Conservation (phyloP, 92 coral and sea anemone genomes). For the Epizoanthus ramosus region DNA sequence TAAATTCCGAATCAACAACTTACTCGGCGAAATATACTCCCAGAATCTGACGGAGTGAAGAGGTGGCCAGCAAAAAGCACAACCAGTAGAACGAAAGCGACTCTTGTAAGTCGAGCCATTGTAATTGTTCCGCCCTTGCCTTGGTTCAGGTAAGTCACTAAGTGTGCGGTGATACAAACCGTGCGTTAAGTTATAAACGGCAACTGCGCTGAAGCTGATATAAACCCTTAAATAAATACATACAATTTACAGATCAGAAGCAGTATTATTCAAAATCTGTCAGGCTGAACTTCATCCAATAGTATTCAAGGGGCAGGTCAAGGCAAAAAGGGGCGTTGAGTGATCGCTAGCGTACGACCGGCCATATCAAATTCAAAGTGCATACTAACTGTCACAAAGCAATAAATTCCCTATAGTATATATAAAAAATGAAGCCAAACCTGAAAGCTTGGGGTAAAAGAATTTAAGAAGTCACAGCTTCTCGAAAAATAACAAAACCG, state of each 20-base stretch:
- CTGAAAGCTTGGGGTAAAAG: no score
- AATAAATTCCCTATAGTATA: no score
- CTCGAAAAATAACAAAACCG: no score
- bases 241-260: no score
- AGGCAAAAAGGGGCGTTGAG: slow-evolving; percentile 4
- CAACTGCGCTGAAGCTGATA: no score
- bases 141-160: not conserved
- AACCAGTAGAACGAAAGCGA: slow-evolving; percentile 23
- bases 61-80: slow-evolving; percentile 49
- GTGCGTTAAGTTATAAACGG: no score
- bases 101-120: slow-evolving; percentile 31
- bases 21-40: slow-evolving; percentile 63
- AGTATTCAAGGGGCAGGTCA: not conserved
- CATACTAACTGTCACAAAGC: no score
- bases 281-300: slow-evolving; percentile 21
- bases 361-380: no score
- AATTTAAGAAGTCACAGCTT: no score
- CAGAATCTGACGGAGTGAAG: slow-evolving; percentile 47
- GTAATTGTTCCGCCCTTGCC: not conserved
- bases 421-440: no score
- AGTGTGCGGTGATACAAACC: no score
- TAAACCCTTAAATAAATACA: no score
- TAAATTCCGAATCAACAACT: not conserved
- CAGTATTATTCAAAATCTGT: slow-evolving; percentile 27
- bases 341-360: not conserved